phyloP scores from a whole-genome alignment of 2,113 vertebrate species.

The Vidua macroura region DNA sequence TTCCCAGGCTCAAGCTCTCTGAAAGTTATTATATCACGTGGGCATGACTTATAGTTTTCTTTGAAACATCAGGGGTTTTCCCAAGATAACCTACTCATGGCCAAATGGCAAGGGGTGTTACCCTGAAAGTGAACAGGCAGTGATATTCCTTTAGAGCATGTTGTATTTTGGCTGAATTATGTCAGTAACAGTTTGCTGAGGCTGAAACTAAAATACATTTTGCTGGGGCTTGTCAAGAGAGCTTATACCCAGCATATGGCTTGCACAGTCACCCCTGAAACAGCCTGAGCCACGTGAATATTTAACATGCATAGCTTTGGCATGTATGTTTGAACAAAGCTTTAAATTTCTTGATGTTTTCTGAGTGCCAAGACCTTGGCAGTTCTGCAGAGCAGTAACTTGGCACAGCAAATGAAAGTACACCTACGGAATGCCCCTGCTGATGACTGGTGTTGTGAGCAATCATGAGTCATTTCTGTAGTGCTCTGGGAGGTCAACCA shows the following conservation, averaged over 20 bases:
- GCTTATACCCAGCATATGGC: not conserved
- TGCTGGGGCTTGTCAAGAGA: not conserved
- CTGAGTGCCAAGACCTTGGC: not conserved
- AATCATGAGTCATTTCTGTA: not conserved
- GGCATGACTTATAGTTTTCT: not conserved
- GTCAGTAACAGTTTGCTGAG: not conserved
- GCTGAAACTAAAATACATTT: not conserved
- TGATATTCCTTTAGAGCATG: not conserved
- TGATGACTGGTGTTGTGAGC: not conserved
- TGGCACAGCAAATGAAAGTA: not conserved
- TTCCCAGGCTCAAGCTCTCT: not conserved
- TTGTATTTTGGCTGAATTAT: not conserved
- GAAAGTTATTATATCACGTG: not conserved
- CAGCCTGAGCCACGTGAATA: not conserved
- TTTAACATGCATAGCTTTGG: not conserved
- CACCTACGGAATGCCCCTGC: not conserved
- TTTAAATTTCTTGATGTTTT: not conserved
- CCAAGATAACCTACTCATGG: not conserved
- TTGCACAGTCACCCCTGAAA: not conserved
- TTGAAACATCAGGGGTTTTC: slow-evolving; percentile 7
- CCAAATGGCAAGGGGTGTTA: not conserved
- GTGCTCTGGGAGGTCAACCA: not conserved
- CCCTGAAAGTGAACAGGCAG: not conserved
- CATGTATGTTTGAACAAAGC: not conserved
- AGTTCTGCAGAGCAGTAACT: not conserved